phyloP scores from a whole-genome alignment of 2,113 vertebrate species.

The Varanus salvator region DNA sequence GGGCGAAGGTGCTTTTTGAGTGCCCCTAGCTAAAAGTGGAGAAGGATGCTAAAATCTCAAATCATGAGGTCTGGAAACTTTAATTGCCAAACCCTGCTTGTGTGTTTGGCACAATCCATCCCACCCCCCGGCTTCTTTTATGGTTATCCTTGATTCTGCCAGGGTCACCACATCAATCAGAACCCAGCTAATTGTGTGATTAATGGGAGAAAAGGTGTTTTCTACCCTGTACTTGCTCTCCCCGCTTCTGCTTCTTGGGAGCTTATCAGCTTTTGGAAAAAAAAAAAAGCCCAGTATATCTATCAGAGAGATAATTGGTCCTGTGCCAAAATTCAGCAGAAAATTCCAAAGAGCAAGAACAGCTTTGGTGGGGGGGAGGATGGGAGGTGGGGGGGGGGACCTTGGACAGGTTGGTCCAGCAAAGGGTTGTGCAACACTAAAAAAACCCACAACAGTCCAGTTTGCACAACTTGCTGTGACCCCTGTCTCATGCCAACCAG shows the following conservation, averaged over 20 bases:
- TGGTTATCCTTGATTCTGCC: not conserved
- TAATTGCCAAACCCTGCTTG: not conserved
- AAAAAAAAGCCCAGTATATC: not conserved
- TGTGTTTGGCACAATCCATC: not conserved
- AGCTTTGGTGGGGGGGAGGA: no score
- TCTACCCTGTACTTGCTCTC: not conserved
- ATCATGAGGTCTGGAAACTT: not conserved
- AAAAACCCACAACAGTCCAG: no score
- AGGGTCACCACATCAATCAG: not conserved
- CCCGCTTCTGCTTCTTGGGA: not conserved
- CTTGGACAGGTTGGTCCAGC: no score
- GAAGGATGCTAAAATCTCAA: not conserved
- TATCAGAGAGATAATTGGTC: conserved; percentile 11
- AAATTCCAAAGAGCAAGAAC: no score
- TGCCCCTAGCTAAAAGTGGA: not conserved
- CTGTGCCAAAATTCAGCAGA: not conserved
- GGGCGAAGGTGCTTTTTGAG: not conserved
- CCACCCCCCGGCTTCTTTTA: not conserved
- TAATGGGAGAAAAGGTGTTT: not conserved
- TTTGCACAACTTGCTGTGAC: no score
- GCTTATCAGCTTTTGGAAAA: conserved; percentile 44
- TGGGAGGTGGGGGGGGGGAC: no score
- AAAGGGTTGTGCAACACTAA: no score
- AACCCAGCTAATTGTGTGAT: not conserved
- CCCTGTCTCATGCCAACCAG: no score